Conservation (phyloP, 2,888 invertebrate genomes). For the Nomada fucata region DNA sequence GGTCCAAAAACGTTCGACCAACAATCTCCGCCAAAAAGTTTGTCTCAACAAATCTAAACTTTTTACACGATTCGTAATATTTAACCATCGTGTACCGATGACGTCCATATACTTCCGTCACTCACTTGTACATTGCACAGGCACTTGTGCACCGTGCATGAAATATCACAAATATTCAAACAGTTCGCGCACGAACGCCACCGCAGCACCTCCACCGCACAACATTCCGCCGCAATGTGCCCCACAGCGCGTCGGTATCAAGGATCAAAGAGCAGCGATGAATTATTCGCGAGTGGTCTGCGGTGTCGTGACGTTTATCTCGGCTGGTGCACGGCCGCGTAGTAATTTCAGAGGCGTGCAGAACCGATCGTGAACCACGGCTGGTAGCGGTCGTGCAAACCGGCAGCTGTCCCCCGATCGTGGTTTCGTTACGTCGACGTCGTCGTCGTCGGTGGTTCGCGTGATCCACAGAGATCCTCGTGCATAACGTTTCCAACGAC, state of each 20-base stretch:
- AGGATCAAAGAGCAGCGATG: conserved; percentile 24
- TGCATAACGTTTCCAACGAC: conserved; percentile 60
- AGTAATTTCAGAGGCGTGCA: conserved; percentile 25
- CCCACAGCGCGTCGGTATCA: conserved; percentile 6
- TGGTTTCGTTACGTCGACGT: conserved; percentile 38
- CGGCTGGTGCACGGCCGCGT: neutral
- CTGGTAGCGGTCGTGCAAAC: conserved; percentile 18
- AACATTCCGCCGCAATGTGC: neutral
- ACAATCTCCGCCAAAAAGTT: too few relatives aligned
- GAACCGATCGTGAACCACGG: conserved; percentile 45
- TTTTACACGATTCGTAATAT: too few relatives aligned
- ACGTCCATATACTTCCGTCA: too few relatives aligned
- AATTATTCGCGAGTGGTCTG: conserved; percentile 30
- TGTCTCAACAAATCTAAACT: too few relatives aligned
- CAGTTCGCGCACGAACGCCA: too few relatives aligned
- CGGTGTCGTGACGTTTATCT: conserved; percentile 44
- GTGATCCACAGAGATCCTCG: conserved; percentile 70
- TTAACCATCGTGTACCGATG: too few relatives aligned
- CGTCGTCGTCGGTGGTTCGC: conserved; percentile 43
- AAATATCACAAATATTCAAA: too few relatives aligned
- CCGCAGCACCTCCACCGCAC: too few relatives aligned
- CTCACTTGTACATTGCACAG: too few relatives aligned
- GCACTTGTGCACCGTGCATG: too few relatives aligned
- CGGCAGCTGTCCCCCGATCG: conserved; percentile 31
- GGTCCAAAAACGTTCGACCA: too few relatives aligned